A percentile compares a stretch with the other conserved stretches of the same genome.
Evolutionary conservation across 2,888 invertebrate species (phyloP).

Genomic region (Temnothorax rugatulus): DNA sequence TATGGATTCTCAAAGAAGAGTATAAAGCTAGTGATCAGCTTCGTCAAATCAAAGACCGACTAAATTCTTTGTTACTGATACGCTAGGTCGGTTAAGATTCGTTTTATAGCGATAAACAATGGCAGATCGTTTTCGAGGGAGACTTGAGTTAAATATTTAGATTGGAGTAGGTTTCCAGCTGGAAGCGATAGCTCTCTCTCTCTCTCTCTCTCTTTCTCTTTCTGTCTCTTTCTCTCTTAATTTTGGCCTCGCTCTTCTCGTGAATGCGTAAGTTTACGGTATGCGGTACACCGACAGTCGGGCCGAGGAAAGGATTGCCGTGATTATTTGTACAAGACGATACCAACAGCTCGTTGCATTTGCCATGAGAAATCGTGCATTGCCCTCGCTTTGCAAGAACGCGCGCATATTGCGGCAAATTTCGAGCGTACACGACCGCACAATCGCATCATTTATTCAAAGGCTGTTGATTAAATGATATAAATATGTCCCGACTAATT

Average conservation of each 20-base stretch:
- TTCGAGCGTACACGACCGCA: conserved; percentile 28
- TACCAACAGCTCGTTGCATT: conserved; percentile 72
- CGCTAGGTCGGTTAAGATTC: conserved; percentile 37
- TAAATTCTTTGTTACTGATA: conserved; percentile 21
- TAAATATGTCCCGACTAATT: conserved; percentile 38
- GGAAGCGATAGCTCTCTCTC: conserved; percentile 57
- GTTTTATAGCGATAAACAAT: conserved; percentile 66
- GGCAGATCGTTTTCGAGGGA: conserved; percentile 70
- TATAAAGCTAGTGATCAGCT: background rate
- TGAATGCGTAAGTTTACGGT: conserved; percentile 69
- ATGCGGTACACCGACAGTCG: conserved; percentile 58
- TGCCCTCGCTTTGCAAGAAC: conserved; percentile 54
- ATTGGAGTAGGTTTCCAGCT: conserved; percentile 67
- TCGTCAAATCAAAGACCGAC: background rate
- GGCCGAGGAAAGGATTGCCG: conserved; percentile 68
- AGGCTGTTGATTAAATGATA: conserved; percentile 44
- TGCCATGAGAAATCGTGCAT: conserved; percentile 70
- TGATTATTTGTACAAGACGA: conserved; percentile 76
- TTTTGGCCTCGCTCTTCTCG: conserved; percentile 70
- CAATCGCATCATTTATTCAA: conserved; percentile 41
- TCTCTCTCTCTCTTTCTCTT: background rate
- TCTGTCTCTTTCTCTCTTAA: conserved; percentile 64
- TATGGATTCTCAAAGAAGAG: background rate
- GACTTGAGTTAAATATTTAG: conserved; percentile 73
- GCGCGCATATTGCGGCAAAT: conserved; percentile 6